Evolutionary conservation across 2,888 invertebrate species (phyloP).

Genomic region (Limnephilus rhombicus): DNA sequence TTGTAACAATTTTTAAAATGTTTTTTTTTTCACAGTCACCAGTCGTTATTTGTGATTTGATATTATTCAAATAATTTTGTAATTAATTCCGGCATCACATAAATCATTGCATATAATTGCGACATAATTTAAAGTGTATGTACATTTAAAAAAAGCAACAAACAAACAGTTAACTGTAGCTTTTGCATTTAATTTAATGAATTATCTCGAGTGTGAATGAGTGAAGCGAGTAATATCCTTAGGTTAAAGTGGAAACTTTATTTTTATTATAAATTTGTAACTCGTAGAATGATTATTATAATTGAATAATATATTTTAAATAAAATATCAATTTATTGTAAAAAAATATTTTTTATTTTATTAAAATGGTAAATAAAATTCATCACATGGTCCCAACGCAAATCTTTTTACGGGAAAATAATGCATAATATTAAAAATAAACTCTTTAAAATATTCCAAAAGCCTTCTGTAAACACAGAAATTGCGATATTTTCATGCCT

Average conservation of each 20-base stretch:
- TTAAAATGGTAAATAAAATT: constrained; percentile 4
- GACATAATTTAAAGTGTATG: neutral
- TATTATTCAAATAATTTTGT: constrained; percentile 10
- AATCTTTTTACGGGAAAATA: neutral
- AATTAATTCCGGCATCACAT: constrained; percentile 18
- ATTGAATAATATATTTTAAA: constrained; percentile 64
- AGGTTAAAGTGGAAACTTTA: constrained; percentile 50
- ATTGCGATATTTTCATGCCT: neutral
- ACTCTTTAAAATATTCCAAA: constrained; percentile 13
- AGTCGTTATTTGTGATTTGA: constrained; percentile 23
- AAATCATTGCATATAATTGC: neutral
- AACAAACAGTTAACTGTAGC: constrained; percentile 44
- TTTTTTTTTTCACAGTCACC: neutral
- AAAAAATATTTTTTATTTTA: constrained; percentile 47
- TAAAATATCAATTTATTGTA: constrained; percentile 61
- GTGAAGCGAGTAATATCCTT: constrained; percentile 32
- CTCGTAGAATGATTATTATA: constrained; percentile 51
- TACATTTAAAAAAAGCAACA: neutral
- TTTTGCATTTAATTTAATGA: constrained; percentile 55
- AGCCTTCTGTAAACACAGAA: neutral
- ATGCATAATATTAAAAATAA: neutral
- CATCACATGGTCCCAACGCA: neutral
- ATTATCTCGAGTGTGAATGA: constrained; percentile 46
- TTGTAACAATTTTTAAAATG: neutral
- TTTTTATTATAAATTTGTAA: constrained; percentile 59